Evolutionary conservation across 1,140 invertebrate species (phyloP).

Genomic region (Doryteuthis pealeii): DNA sequence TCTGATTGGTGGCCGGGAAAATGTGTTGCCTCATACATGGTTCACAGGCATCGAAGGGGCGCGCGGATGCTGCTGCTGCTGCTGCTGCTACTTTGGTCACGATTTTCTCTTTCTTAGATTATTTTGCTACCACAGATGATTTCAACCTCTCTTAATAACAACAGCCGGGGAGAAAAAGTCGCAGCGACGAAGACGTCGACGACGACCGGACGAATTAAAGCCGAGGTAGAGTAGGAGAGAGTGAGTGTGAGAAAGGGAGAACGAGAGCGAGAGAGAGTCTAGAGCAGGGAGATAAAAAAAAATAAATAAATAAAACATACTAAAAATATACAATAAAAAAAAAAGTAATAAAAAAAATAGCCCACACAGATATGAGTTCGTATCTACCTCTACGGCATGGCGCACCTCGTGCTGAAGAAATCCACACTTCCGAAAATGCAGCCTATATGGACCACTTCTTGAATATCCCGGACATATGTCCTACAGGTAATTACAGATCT

Average conservation of each 20-base stretch:
- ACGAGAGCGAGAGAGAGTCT: too few species aligned
- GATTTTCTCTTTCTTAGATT: slow-evolving; percentile 44
- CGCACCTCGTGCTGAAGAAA: slow-evolving; percentile 34
- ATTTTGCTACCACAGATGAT: slow-evolving; percentile 46
- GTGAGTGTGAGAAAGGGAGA: too few species aligned
- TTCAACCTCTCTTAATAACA: slow-evolving; percentile 37
- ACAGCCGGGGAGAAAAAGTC: not conserved
- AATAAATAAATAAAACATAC: slow-evolving; percentile 25
- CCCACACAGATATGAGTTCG: slow-evolving; percentile 38
- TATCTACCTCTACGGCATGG: slow-evolving; percentile 40
- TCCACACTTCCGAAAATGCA: slow-evolving; percentile 39
- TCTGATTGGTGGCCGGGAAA: slow-evolving; percentile 44
- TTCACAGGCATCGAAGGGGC: slow-evolving; percentile 15
- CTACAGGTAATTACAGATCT: slow-evolving; percentile 46
- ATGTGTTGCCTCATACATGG: slow-evolving; percentile 45
- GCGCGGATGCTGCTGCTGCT: slow-evolving; percentile 23
- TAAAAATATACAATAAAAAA: not conserved
- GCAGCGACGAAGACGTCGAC: not conserved
- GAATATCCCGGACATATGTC: slow-evolving; percentile 57
- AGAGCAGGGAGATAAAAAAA: too few species aligned
- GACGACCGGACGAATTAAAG: not conserved
- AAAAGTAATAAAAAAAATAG: slow-evolving; percentile 18
- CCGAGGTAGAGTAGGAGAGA: too few species aligned
- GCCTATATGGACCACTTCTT: slow-evolving; percentile 57
- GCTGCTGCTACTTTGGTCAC: slow-evolving; percentile 36